Conservation (phyloP, 2,797 vertebrate species). For the Diplodus puntazzo region DNA sequence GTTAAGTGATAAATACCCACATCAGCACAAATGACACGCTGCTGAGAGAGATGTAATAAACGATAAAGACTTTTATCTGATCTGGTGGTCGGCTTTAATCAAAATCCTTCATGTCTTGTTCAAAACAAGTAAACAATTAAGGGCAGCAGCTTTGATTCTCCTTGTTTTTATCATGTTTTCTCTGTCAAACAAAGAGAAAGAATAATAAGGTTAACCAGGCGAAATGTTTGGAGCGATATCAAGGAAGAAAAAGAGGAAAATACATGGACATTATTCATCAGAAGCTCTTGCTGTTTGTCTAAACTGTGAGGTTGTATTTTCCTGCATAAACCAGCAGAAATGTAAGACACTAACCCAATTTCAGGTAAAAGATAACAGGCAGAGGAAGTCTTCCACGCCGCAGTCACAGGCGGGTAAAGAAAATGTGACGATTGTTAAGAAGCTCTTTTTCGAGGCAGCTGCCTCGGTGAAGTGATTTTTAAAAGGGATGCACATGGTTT, state of each 20-base stretch:
- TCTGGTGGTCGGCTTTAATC: not conserved
- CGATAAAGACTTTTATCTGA: not conserved
- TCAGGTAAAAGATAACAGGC: conserved; percentile 1
- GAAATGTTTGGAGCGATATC: not conserved
- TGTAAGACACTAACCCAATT: not conserved
- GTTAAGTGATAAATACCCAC: conserved; percentile 2
- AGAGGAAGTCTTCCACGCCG: not conserved
- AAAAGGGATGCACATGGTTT: conserved; percentile 36
- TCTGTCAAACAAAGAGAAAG: not conserved
- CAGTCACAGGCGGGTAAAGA: conserved; percentile 4
- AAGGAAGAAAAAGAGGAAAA: not conserved
- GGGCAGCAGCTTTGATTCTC: too few relatives aligned
- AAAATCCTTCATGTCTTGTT: not conserved
- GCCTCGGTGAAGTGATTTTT: conserved; percentile 31
- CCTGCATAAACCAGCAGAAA: not conserved
- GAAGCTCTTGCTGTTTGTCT: not conserved
- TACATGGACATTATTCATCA: not conserved
- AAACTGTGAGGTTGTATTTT: not conserved
- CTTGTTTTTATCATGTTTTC: not conserved
- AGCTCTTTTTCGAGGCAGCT: conserved; percentile 28
- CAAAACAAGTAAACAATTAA: not conserved
- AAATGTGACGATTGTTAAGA: conserved; percentile 1
- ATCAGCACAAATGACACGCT: not conserved
- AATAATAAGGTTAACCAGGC: not conserved
- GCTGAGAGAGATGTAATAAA: not conserved